Base-by-base conservation (phyloP, 1,140 invertebrate species). In the Bombus waltoni region DNA sequence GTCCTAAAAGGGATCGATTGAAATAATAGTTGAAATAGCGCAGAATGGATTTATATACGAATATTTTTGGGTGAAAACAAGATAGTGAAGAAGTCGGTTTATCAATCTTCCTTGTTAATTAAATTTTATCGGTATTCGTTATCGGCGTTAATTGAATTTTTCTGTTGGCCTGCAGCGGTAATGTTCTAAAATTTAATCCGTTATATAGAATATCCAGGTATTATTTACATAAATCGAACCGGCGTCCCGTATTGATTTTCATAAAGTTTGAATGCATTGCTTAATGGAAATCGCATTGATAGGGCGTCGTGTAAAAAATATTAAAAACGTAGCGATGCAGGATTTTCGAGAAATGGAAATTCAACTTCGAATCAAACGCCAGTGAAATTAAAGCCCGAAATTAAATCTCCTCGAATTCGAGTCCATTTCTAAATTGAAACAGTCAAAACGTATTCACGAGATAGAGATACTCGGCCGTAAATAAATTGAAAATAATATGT, bases 161-260 rank as follows among this genome's bases (percentile, higher is more conserved):
- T 71, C 35, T 47, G 15, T 28, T 66, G 15, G 65, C n/a, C 15
- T 35, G 65, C 65, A 66, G 15, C 22, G 44, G 42, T 25, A 53
- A 42, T 78, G 44, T 78, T 78, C 70, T 73, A 62, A 59, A 81
- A 81, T 81, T 72, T 57, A 59, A 62, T 62, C 68, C 53, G n/a
- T 0, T 35, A 15, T 42, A 35, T 35, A 53, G 47, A 81, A 81
- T 40, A 44, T 44, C 38, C 40, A 25, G 11, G 25, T 73, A 44
- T 73, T 81, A 59, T 81, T 81, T 73, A 38, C 79, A 62, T 73
- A 73, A 81, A 73, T 73, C 35, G 28, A 32, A 18, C 18, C 13
- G 22, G 57, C 13, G 59, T 42, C 28, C 40, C 38, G 40, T 47
- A 83, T 77, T 77, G 73, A 83, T 77, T 77, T 77, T 77, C 44